A percentile compares a stretch with the other conserved stretches of the same genome.
Conservation (phyloP, 2,797 vertebrate species). For the Aldrovandia affinis region DNA sequence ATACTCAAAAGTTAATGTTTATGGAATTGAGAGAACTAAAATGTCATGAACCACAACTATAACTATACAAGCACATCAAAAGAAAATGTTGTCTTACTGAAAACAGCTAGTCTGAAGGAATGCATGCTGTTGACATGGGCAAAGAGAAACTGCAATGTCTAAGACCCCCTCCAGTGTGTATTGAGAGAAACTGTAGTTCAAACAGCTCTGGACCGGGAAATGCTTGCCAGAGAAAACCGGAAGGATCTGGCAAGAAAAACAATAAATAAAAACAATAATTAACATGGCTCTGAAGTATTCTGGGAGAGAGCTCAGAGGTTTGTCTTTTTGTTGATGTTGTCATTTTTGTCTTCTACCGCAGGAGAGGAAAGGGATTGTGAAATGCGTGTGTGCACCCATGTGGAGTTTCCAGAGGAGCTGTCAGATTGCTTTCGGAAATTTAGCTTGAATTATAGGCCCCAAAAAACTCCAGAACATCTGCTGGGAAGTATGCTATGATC, state of each 20-base stretch:
- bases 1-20: background rate
- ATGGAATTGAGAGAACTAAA: no score
- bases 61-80: no score
- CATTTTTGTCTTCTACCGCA: background rate
- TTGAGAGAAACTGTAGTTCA: background rate
- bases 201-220: background rate
- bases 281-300: background rate
- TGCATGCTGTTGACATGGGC: no score
- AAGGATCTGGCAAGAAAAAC: background rate
- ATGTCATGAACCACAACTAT: no score
- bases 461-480: background rate
- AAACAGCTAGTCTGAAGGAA: background rate
- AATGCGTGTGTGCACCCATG: background rate
- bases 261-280: background rate
- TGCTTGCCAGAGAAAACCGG: background rate
- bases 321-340: background rate
- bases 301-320: background rate
- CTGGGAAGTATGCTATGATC: background rate
- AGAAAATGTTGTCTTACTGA: background rate
- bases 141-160: background rate
- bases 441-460: background rate
- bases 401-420: background rate
- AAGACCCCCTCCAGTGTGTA: background rate
- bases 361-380: background rate
- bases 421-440: background rate